A percentile compares a stretch with the other conserved stretches of the same genome.
These are phyloP conservation scores for Tetrao urogallus DNA, from an alignment of 2,113 vertebrate genomes.

Conservation along the genomic window DNA sequence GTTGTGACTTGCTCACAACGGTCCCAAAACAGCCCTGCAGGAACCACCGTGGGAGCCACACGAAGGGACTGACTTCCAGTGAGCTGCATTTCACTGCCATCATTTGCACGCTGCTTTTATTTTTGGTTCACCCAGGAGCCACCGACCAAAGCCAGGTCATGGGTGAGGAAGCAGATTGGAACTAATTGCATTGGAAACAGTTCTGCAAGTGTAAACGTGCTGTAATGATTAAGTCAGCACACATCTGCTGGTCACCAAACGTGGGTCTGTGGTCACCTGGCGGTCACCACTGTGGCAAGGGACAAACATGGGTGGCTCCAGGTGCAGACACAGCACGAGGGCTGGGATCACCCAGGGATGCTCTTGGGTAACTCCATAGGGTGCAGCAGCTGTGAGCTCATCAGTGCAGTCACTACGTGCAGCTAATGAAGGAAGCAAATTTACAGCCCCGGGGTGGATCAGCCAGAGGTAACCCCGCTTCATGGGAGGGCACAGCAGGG, in stretches of 20 bases:
- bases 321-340: fast-evolving
- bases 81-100: not conserved
- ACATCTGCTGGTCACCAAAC: not conserved
- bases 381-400: not conserved
- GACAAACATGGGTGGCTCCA: fast-evolving
- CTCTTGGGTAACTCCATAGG: fast-evolving
- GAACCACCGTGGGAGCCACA: fast-evolving
- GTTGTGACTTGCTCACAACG: not conserved
- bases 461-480: fast-evolving
- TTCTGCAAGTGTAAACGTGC: not conserved
- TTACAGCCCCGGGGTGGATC: fast-evolving
- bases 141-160: not conserved
- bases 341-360: not conserved
- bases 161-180: fast-evolving
- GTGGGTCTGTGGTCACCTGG: not conserved
- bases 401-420: fast-evolving
- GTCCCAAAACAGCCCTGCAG: fast-evolving
- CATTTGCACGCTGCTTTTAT: fast-evolving
- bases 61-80: fast-evolving
- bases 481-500: fast-evolving
- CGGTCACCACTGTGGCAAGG: too few species aligned
- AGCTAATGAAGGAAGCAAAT: too few species aligned
- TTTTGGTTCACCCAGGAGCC: not conserved
- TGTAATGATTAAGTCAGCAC: not conserved
- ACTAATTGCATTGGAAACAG: not conserved